Evolutionary conservation across 1,140 invertebrate genomes (phyloP).

Genomic region (Antheraea pernyi): DNA sequence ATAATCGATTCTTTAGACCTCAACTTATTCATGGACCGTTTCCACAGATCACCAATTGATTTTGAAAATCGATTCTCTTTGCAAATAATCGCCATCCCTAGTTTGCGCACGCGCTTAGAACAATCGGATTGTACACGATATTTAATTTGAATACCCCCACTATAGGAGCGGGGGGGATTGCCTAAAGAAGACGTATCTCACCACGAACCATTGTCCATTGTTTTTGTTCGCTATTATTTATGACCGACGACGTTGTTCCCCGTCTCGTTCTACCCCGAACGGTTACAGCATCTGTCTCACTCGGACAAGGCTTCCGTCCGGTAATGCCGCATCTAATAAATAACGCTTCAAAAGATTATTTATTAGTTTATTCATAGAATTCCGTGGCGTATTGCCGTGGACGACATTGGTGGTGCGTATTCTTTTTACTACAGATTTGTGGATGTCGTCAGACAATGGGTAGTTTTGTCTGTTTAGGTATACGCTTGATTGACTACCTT

Average conservation of each 20-base stretch:
- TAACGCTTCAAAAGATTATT: conserved; percentile 74
- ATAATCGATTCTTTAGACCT: too few relatives aligned
- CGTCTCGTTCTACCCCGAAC: conserved; percentile 37
- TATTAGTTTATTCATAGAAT: conserved; percentile 76
- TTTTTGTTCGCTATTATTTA: conserved; percentile 76
- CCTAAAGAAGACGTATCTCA: conserved; percentile 76
- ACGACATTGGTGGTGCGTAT: conserved; percentile 44
- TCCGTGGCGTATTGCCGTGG: conserved; percentile 71
- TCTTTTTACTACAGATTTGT: conserved; percentile 14
- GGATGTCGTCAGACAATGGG: background rate
- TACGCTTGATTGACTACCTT: background rate
- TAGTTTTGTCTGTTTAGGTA: background rate
- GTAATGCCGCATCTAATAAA: conserved; percentile 71
- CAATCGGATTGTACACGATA: conserved; percentile 36
- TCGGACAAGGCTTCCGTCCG: conserved; percentile 61
- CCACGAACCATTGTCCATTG: conserved; percentile 76
- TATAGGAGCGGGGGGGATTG: conserved; percentile 34
- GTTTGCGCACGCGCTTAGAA: conserved; percentile 58
- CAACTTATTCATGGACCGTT: too few relatives aligned
- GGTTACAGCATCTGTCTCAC: conserved; percentile 27
- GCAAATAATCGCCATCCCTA: conserved; percentile 9
- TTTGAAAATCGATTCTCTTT: too few relatives aligned
- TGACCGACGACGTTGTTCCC: conserved; percentile 60
- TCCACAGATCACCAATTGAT: too few relatives aligned
- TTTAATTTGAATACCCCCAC: conserved; percentile 32